Base-by-base conservation (phyloP, 2,888 invertebrate genomes). In the Melolontha melolontha region DNA sequence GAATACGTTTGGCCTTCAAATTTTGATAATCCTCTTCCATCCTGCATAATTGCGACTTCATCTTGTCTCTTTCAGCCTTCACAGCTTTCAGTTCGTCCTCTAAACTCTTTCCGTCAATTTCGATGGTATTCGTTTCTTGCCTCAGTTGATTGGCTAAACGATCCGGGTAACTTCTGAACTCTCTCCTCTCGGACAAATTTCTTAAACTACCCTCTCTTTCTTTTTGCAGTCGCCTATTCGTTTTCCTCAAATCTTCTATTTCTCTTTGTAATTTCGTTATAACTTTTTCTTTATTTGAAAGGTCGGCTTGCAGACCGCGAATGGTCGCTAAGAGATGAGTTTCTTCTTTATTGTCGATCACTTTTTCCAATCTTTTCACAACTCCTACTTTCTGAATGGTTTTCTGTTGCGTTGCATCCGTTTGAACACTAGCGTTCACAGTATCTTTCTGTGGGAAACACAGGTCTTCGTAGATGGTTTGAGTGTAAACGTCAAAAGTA, bases 261-360 rank as follows among this genome's bases (percentile, higher is more conserved):
- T 94, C 94, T 73, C 91, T 89, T 42, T 91, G 91, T 54, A 93
- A 84, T 72, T 91, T 91, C 40, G 87, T 85, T 70, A 92, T 86
- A 1, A 88, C 87, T 74, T 92, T 91, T 76, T 93, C 93, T 80
- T 93, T 93, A 39, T 88, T 88, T 2, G 89, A 87, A 59, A 93
- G 79, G 77, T 94, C 94, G 0, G 90, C 82, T 79, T 93, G 91
- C 77, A 94, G 83, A 1, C 93, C 93, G 70, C 93, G 88, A 75
- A 94, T 92, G 0, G 93, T 93, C 0, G 93, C 92, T 22, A 93
- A 81, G 52, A 94, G 85, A 83, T 94, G 92, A 39, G 91, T 87
- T 73, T 93, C 93, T 75, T 92, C 92, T 79, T 90, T 92, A 5
- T 86, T 79, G 70, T 86, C 85, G 76, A 63, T 54, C 12, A 66